phyloP scores from a whole-genome alignment of 2,113 vertebrate genomes.

The Odobenus rosmarus region DNA sequence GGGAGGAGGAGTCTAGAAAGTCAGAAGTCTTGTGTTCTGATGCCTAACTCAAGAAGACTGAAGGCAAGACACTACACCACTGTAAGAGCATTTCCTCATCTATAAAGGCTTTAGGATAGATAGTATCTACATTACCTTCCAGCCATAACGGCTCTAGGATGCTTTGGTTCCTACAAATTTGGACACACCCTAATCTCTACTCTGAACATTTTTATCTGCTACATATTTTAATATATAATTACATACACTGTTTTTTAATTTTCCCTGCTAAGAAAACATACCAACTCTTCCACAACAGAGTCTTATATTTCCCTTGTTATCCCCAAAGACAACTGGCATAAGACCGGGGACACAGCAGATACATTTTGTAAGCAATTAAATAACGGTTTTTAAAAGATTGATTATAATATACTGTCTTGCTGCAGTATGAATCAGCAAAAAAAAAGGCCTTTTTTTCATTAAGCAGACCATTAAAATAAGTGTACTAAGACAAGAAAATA shows the following conservation, averaged over 20 bases:
- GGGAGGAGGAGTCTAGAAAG: neutral
- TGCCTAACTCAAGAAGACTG: neutral
- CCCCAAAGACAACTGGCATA: neutral
- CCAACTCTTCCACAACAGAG: neutral
- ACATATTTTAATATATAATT: slow-evolving; percentile 44
- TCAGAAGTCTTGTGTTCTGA: neutral
- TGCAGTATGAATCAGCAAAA: slow-evolving; percentile 40
- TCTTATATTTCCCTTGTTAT: neutral
- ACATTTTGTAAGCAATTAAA: slow-evolving; percentile 9
- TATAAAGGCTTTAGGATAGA: neutral
- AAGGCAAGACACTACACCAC: neutral
- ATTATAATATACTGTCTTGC: slow-evolving; percentile 5
- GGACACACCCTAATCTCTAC: slow-evolving; percentile 16
- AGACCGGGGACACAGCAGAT: neutral
- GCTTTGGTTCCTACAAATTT: neutral
- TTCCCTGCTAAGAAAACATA: neutral
- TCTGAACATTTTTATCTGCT: neutral
- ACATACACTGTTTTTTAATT: neutral
- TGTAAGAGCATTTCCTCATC: neutral
- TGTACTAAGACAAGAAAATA: slow-evolving; percentile 51
- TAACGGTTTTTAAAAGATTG: slow-evolving; percentile 45
- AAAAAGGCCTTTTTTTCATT: neutral
- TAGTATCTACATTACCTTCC: neutral
- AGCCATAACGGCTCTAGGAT: neutral
- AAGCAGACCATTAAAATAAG: slow-evolving; percentile 43